Evolutionary conservation across 1,140 invertebrate genomes (phyloP).

Genomic region (Penaeus vannamei): DNA sequence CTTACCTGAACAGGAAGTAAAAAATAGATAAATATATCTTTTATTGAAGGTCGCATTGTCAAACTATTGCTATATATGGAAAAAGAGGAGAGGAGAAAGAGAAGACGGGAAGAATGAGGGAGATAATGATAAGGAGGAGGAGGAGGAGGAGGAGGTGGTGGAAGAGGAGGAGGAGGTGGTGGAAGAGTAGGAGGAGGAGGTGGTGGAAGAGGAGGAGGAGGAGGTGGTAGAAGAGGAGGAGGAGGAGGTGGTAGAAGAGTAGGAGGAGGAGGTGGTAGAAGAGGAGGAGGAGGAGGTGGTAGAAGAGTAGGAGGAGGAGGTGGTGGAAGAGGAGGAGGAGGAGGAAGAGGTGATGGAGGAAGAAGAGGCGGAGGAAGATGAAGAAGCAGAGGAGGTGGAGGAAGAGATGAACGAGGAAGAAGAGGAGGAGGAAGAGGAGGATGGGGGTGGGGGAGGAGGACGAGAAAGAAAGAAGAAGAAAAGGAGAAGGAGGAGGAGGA

Average conservation of each 20-base stretch:
- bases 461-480: no score
- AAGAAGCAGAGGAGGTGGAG: constrained; percentile 28
- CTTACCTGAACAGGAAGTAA: no score
- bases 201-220: background rate
- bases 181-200: no score
- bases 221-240: background rate
- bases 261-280: background rate
- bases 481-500: no score
- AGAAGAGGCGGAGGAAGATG: background rate
- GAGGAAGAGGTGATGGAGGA: background rate
- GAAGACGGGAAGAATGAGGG: background rate
- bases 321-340: background rate
- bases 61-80: no score
- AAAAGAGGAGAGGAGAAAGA: background rate
- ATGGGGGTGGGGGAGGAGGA: no score
- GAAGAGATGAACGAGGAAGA: constrained; percentile 26
- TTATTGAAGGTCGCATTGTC: no score
- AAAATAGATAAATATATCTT: no score
- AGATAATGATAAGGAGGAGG: no score
- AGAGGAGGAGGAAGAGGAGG: background rate
- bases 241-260: constrained; percentile 7
- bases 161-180: background rate
- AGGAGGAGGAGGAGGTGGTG: background rate
- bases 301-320: background rate
- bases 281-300: background rate